Evolutionary conservation across 2,113 vertebrate species (phyloP).

Genomic region (Garra rufa): DNA sequence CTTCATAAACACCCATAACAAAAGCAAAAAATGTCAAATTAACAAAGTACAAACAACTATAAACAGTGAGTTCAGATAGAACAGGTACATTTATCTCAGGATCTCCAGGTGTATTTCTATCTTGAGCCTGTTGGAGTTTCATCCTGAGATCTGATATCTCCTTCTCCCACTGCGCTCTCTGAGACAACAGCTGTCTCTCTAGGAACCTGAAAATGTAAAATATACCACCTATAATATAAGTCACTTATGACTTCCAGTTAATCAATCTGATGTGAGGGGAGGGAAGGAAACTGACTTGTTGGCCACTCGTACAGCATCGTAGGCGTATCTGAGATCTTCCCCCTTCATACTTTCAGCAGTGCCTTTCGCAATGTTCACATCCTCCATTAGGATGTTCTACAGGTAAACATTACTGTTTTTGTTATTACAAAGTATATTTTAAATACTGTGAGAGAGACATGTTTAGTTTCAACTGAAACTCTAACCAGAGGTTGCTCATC

Average conservation of each 20-base stretch:
- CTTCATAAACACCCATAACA: constrained; percentile 57
- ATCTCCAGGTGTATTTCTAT: constrained; percentile 12
- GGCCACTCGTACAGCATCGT: constrained; percentile 77
- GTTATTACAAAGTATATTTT: background rate
- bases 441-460: background rate
- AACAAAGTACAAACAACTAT: background rate
- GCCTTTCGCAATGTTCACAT: constrained; percentile 72
- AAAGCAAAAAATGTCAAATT: background rate
- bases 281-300: constrained; percentile 75
- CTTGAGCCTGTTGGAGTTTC: constrained; percentile 55
- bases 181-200: constrained; percentile 72
- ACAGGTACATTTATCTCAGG: constrained; percentile 63
- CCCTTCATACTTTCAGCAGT: constrained; percentile 64
- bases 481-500: constrained; percentile 69
- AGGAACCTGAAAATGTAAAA: constrained; percentile 72
- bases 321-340: constrained; percentile 76
- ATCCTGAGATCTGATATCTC: constrained; percentile 65
- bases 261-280: background rate
- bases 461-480: background rate
- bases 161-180: constrained; percentile 69
- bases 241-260: background rate
- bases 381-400: constrained; percentile 71
- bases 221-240: background rate
- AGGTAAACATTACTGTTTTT: background rate
- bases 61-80: background rate